These are phyloP conservation scores for Altica lythri DNA, from an alignment of 2,888 invertebrate species.

Conservation along the genomic window DNA sequence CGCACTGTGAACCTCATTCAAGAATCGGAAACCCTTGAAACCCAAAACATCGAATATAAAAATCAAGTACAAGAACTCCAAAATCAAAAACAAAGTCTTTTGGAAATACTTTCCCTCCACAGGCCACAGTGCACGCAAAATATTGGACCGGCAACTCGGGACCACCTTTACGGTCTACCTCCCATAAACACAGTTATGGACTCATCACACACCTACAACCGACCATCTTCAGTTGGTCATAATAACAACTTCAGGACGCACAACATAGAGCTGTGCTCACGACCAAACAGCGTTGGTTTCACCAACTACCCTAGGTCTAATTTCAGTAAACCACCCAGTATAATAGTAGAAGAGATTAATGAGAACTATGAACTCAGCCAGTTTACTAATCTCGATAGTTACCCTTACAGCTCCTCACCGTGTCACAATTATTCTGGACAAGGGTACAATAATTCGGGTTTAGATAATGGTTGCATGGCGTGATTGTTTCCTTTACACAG, in stretches of 20 bases:
- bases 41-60: slow-evolving; percentile 83
- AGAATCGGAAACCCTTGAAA: slow-evolving; percentile 84
- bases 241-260: slow-evolving; percentile 42
- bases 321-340: slow-evolving; percentile 49
- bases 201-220: slow-evolving; percentile 50
- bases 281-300: slow-evolving; percentile 46
- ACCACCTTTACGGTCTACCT: slow-evolving; percentile 50
- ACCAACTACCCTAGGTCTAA: slow-evolving; percentile 38
- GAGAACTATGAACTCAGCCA: slow-evolving; percentile 62
- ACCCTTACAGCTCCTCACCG: slow-evolving; percentile 53
- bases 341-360: slow-evolving; percentile 61
- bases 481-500: slow-evolving; percentile 49
- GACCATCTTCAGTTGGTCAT: slow-evolving; percentile 48
- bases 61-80: slow-evolving; percentile 81
- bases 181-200: slow-evolving; percentile 53
- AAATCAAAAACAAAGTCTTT: slow-evolving; percentile 75
- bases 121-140: slow-evolving; percentile 67
- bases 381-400: slow-evolving; percentile 60
- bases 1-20: slow-evolving; percentile 83
- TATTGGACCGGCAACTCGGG: slow-evolving; percentile 51
- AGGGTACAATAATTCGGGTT: slow-evolving; percentile 61
- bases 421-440: slow-evolving; percentile 64
- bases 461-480: slow-evolving; percentile 69
- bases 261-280: slow-evolving; percentile 37
- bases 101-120: slow-evolving; percentile 80